Base-by-base conservation (phyloP, 2,888 invertebrate species). In the Zaprionus obscuricornis region DNA sequence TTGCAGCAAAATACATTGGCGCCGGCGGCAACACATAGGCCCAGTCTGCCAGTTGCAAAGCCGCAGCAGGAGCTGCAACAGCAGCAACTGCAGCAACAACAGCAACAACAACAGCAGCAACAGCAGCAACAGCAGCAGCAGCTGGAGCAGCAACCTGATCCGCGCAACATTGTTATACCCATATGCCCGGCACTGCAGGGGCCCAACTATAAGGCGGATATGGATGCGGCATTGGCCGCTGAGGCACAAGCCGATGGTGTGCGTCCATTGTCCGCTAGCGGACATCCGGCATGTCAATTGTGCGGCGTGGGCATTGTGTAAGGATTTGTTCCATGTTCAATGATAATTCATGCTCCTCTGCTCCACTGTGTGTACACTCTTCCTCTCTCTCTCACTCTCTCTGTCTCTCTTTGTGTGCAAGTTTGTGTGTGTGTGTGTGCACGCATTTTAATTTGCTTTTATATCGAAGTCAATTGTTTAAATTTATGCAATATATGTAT, bases 1-100 rank as follows among this genome's bases (percentile, higher is more conserved):
- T 86, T 91, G 90, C 91, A 91, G 91, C 90, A 92, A 91, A 88
- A 92, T 91, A 90, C 92, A 90, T 88, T 92, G 90, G 91, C 92
- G 90, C 91, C 92, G 83, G 87, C 90, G 89, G 91, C 91, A 88
- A 83, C 90, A 86, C 87, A 92, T 91, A 91, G 92, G 90, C 87
- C 91, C 90, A 90, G 89, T 90, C 86, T 91, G 91, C 90, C 91
- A 89, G 76, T 86, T 89, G 58, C 88, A 8, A 81, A 88, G 33
- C 76, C 85, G 22, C 77, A 67, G 75, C 60, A 39, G 37, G 49
- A 54, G 62, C 55, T 13, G 46, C 11, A 27, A 33, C n/a, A 42
- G n/a, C n/a, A n/a, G n/a, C n/a, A n/a, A n/a, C n/a, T n/a, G n/a
- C n/a, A n/a, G 36, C 11, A 10, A 17, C 11, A 27, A 29, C 27